Evolutionary conservation across 2,797 vertebrate genomes (phyloP).

Genomic region (Microchirus variegatus): DNA sequence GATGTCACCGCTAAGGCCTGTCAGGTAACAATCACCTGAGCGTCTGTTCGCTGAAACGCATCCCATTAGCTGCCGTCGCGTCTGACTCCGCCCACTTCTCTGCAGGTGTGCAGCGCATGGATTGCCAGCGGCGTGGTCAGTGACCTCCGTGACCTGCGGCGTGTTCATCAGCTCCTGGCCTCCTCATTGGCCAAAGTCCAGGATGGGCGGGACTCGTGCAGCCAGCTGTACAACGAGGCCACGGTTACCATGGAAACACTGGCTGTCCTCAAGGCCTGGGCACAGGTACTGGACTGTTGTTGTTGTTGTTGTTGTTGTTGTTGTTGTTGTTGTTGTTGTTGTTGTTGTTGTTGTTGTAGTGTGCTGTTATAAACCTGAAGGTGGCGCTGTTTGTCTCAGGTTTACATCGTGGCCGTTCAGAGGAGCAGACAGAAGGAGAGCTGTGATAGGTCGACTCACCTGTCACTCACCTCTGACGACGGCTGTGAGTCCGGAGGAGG

Average conservation of each 20-base stretch:
- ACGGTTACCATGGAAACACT: conserved; percentile 91
- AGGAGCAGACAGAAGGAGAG: conserved; percentile 72
- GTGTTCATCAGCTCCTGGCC: conserved; percentile 90
- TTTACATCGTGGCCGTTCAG: conserved; percentile 90
- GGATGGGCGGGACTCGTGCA: conserved; percentile 79
- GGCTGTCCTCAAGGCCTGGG: conserved; percentile 96
- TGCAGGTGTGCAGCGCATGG: conserved; percentile 94
- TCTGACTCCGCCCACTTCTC: background rate
- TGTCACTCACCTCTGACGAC: conserved; percentile 48
- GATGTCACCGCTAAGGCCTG: conserved; percentile 93
- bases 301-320: too few relatives aligned
- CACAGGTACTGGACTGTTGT: conserved; percentile 79
- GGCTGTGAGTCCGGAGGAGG: conserved; percentile 28
- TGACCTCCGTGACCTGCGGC: conserved; percentile 88
- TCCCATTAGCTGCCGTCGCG: background rate
- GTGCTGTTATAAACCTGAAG: too few relatives aligned
- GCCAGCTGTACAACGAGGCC: conserved; percentile 89
- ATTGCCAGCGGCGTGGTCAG: conserved; percentile 92
- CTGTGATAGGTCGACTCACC: conserved; percentile 47
- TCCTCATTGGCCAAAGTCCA: conserved; percentile 89
- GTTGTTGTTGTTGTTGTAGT: too few relatives aligned
- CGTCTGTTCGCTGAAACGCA: background rate
- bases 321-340: too few relatives aligned
- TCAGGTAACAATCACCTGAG: conserved; percentile 78
- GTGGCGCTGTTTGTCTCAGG: conserved; percentile 70